These are phyloP conservation scores for Lethocerus indicus DNA, from an alignment of 1,140 invertebrate genomes.

Conservation along the genomic window DNA sequence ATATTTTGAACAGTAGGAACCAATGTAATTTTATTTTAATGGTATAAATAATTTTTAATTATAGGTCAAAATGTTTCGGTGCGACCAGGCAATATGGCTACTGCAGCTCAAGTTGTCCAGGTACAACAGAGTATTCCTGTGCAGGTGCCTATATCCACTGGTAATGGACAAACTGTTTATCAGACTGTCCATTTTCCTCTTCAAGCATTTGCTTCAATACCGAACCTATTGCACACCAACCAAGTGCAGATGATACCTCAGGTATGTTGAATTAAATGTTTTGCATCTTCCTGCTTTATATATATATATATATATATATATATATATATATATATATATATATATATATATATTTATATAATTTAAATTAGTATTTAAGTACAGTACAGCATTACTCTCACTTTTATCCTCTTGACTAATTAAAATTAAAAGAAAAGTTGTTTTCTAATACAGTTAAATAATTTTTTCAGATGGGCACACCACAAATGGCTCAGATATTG, in stretches of 20 bases:
- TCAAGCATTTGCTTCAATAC: constrained; percentile 44
- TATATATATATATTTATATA: not conserved
- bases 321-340: constrained; percentile 5
- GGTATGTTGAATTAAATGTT: constrained; percentile 21
- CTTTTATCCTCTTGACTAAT: too few relatives aligned
- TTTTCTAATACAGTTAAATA: too few relatives aligned
- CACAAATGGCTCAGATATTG: constrained; percentile 67
- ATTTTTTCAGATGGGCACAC: constrained; percentile 29
- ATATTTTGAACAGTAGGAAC: too few relatives aligned
- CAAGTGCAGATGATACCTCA: constrained; percentile 40
- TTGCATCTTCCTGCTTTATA: not conserved
- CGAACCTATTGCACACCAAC: constrained; percentile 25
- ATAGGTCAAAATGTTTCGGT: constrained; percentile 61
- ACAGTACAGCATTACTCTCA: too few relatives aligned
- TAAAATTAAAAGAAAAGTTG: too few relatives aligned
- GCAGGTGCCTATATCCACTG: constrained; percentile 77
- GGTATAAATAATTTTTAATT: not conserved
- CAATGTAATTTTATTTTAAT: not conserved
- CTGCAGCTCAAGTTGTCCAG: constrained; percentile 46
- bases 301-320: not conserved
- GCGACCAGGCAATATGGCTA: constrained; percentile 32
- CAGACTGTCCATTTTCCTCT: constrained; percentile 85
- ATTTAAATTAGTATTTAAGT: not conserved
- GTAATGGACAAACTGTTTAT: constrained; percentile 80
- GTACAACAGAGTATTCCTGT: constrained; percentile 74